Base-by-base conservation (phyloP, 2,888 invertebrate species). In the Erebia aethiops region DNA sequence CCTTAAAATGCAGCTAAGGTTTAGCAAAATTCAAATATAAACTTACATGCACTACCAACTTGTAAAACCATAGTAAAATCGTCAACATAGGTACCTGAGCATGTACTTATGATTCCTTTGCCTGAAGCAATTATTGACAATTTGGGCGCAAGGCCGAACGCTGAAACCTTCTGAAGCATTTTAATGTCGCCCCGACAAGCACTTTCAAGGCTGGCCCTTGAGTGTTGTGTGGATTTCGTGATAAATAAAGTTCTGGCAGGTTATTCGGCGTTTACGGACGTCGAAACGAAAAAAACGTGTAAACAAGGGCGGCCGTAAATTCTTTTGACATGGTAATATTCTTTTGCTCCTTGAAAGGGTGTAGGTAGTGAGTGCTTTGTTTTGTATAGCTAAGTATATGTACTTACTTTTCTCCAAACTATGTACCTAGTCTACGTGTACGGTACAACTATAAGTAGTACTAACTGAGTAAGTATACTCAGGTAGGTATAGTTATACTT, bases 241-340 rank as follows among this genome's bases (percentile, higher is more conserved):
- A 81, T 83, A 86, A n/a, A 82, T 81, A 84, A 82, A 81, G 78
- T 79, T 79, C 79, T 81, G 78, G 76, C 78, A 78, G 77, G 77
- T 80, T 85, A 85, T 86, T 87, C 78, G 85, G 83, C 78, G 80
- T 82, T 81, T 85, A 82, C 79, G 79, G 79, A 35, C 35, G 79
- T 78, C 79, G 79, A 78, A 78, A 77, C 80, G 82, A 78, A 82
- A 82, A 78, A 82, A 82, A 87, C 79, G 83, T 84, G 87, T 86
- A 85, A 86, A 87, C 87, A 87, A 75, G 76, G 78, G 75, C 77
- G 81, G 74, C 81, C 82, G 82, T 82, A 84, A 86, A 87, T 86
- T 87, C 85, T 87, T 87, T 87, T 87, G 87, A 87, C 87, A 87
- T 88, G 87, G 84, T 87, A 87, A 87, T 87, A 81, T 85, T 84